Evolutionary conservation across 1,140 invertebrate genomes (phyloP).

Genomic region (Drosophila sproati): DNA sequence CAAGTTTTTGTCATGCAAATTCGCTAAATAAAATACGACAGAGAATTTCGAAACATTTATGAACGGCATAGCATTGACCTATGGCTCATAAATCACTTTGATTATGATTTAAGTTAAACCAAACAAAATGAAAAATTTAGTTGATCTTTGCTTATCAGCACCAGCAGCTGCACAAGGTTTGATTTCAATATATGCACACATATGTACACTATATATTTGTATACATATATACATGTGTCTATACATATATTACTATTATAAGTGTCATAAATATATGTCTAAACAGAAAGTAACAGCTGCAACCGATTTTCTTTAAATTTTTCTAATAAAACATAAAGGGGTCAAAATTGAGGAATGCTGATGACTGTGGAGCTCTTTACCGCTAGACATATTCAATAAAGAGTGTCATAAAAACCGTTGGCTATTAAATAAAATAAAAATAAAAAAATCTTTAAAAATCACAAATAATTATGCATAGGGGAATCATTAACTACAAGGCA

Average conservation of each 20-base stretch:
- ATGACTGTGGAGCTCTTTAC: conserved; percentile 17
- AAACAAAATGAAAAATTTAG: conserved; percentile 54
- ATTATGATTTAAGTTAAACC: conserved; percentile 72
- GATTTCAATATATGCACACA: conserved; percentile 18
- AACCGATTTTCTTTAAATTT: conserved; percentile 27
- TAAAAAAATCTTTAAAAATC: neutral
- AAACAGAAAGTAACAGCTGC: conserved; percentile 71
- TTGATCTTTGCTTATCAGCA: conserved; percentile 63
- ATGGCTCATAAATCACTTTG: conserved; percentile 72
- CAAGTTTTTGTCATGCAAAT: conserved; percentile 71
- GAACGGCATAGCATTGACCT: conserved; percentile 66
- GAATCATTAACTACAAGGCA: neutral
- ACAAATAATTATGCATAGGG: conserved; percentile 3
- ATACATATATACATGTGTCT: conserved; percentile 21
- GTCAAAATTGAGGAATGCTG: conserved; percentile 19
- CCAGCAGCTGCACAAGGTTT: conserved; percentile 43
- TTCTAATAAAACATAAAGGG: conserved; percentile 6
- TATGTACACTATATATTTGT: neutral
- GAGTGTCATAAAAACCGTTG: conserved; percentile 35
- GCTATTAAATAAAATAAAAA: conserved; percentile 40
- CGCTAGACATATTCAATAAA: conserved; percentile 45
- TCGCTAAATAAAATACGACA: conserved; percentile 52
- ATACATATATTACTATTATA: conserved; percentile 51
- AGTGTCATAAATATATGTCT: conserved; percentile 58
- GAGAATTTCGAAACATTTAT: conserved; percentile 57